Base-by-base conservation (phyloP, 2,888 invertebrate genomes). In the Microctonus hyperodae region DNA sequence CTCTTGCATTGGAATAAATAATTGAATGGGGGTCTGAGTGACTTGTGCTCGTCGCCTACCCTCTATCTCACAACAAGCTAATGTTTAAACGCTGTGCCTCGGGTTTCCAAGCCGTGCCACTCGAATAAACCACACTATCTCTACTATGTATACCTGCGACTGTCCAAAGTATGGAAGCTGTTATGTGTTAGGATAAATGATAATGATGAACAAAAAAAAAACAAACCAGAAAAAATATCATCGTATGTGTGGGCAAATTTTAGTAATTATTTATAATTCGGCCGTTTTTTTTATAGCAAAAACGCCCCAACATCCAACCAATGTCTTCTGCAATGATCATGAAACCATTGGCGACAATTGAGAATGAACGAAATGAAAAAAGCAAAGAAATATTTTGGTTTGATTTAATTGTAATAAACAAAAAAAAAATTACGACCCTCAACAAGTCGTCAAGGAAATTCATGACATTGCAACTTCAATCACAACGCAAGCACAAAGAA, bases 91-190 rank as follows among this genome's bases (percentile, higher is more conserved):
- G 83, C 83, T 82, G 83, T 83, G 83, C 83, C 83, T 82, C 80
- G 76, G 76, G 63, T 35, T 78, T 75, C 16, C 44, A 44, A 78
- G 76, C 77, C 79, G 80, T 82, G 82, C 82, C 83, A 82, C 82
- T 78, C 76, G 76, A 65, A 67, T 44, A 66, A 20, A 67, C 79
- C 82, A 82, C 82, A 82, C 82, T 82, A n/a, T 44, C 83, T 82
- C 80, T 13, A 78, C 81, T 82, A 81, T 82, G 79, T 79, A 16
- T 44, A 81, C 82, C 83, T 81, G 81, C 81, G 75, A 81, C 73
- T 81, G 79, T 81, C 82, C 83, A 83, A 83, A 83, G 83, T 83
- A 83, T 83, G 83, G 83, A 83, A 81, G 76, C 75, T 69, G 72
- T 78, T 76, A 73, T 75, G 44, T 44, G 74, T 80, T 80, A 79